Conservation (phyloP, 2,113 vertebrate genomes). For the Talpa occidentalis region DNA sequence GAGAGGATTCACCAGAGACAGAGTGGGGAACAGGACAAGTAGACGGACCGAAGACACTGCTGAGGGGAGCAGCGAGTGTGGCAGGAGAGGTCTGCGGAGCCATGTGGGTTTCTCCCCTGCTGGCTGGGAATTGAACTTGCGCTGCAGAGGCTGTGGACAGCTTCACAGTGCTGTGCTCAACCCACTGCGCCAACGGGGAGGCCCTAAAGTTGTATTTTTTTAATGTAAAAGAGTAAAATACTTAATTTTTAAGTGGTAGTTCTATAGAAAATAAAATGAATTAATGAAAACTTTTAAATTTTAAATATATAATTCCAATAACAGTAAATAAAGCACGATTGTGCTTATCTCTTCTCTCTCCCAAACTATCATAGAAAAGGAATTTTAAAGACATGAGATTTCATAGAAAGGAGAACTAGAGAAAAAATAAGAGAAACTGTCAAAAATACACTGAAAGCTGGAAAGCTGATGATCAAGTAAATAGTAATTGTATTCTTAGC, state of each 20-base stretch:
- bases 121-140: no score
- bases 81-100: no score
- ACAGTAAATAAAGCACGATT: not conserved
- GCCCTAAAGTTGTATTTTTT: slow-evolving; percentile 4
- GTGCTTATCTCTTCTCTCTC: not conserved
- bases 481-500: not conserved
- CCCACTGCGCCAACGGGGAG: no score
- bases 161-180: no score
- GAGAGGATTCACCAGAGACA: no score
- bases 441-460: not conserved
- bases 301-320: not conserved
- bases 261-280: slow-evolving; percentile 2
- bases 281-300: not conserved
- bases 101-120: no score
- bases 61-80: no score
- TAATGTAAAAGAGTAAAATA: not conserved
- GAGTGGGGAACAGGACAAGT: no score
- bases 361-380: not conserved
- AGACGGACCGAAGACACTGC: no score
- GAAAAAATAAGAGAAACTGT: not conserved
- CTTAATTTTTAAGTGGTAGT: not conserved
- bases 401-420: not conserved
- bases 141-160: no score
- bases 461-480: not conserved
- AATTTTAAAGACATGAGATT: not conserved